Evolutionary conservation across 2,888 invertebrate species (phyloP), one percentile per base, ranked within the genome.

Genomic region (Epirrita christyi): DNA sequence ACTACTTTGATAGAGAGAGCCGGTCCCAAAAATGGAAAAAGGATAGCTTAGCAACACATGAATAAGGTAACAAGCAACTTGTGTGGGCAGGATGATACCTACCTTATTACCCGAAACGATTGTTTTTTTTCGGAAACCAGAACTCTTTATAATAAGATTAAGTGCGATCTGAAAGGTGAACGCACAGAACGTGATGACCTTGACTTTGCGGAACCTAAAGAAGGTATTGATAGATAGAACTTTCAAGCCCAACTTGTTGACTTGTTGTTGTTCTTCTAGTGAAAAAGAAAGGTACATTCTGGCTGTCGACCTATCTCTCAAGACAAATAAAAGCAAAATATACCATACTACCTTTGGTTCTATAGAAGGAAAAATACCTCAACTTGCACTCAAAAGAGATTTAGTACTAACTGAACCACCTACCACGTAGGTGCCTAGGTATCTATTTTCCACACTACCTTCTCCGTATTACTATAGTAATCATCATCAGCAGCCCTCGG

Each of bases 41-140:
- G 21, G 38, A 45, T 44, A 37, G 29, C 45, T 37, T 55, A 48
- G 55, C 51, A 63, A 60, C 64, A 64, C 55, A 60, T 58, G 29
- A 42, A 49, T 51, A 51, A 54, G 41, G 52, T 55, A 54, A 61
- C 63, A 52, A 66, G 56, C 50, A 52, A 60, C 41, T 21, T 66
- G 48, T 51, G 50, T 55, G 66, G 53, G 75, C 67, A 61, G 70
- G 72, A 66, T 44, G 73, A 53, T 41, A 50, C 41, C 14, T 21
- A 4, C 21, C 21, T n/a, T n/a, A n/a, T n/a, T 21, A 21, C 21
- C 2, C 27, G 53, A 55, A 67, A 61, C 63, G 51, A 61, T 55
- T 44, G 48, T 67, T 65, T 64, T 57, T 66, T 64, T 62, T 61
- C 62, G 68, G 68, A 57, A 63, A 43, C 46, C 59, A 45, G 59